Evolutionary conservation across 1,140 invertebrate species (phyloP).

Genomic region (Stratiolaelaps scimitus): DNA sequence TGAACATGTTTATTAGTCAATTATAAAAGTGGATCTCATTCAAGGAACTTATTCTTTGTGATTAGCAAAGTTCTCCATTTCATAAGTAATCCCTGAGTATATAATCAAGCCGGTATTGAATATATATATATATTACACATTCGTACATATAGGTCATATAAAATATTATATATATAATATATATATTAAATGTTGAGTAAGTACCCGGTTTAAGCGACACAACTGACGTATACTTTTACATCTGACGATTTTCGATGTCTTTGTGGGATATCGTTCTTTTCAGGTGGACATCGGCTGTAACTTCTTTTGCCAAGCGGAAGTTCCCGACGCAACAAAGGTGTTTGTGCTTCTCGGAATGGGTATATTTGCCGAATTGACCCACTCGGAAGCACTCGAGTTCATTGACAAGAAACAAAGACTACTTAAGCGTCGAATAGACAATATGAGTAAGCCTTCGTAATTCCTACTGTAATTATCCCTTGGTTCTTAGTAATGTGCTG

Average conservation of each 20-base stretch:
- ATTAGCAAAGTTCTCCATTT: no score
- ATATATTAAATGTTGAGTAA: neutral
- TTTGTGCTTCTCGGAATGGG: slow-evolving; percentile 61
- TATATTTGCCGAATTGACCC: slow-evolving; percentile 57
- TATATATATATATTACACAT: neutral
- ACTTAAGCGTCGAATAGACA: neutral
- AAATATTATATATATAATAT: neutral
- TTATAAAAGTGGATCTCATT: no score
- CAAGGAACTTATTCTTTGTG: no score
- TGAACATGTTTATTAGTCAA: no score
- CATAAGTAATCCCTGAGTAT: neutral
- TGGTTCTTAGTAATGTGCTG: no score
- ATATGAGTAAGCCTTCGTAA: neutral
- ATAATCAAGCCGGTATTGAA: neutral
- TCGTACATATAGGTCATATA: no score
- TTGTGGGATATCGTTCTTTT: neutral
- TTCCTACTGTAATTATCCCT: no score
- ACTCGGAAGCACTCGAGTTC: slow-evolving; percentile 55
- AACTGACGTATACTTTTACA: neutral
- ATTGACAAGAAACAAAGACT: slow-evolving; percentile 51
- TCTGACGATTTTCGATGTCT: neutral
- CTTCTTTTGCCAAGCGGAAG: slow-evolving; percentile 41
- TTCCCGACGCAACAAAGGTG: slow-evolving; percentile 54
- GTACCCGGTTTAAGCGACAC: neutral
- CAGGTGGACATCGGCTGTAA: slow-evolving; percentile 36